Conservation (phyloP, 2,888 invertebrate genomes). For the Pollenia amentaria region DNA sequence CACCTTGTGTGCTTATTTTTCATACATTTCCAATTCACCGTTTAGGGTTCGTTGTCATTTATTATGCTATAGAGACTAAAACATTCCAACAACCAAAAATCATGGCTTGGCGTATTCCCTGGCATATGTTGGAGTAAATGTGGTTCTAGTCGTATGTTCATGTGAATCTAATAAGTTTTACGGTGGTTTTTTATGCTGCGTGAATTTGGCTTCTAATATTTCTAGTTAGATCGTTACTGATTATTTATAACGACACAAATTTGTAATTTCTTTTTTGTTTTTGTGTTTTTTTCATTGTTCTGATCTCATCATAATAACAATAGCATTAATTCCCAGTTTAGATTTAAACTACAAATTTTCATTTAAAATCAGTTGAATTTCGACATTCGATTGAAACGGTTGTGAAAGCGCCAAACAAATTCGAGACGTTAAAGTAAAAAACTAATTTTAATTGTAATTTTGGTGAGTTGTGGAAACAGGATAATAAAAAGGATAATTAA, state of each 20-base stretch:
- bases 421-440: slow-evolving; percentile 8
- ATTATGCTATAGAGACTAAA: slow-evolving; percentile 6
- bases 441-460: slow-evolving; percentile 13
- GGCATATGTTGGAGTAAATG: slow-evolving; percentile 38
- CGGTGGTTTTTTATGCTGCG: slow-evolving; percentile 69
- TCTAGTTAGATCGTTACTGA: slow-evolving; percentile 64
- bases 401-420: slow-evolving; percentile 54
- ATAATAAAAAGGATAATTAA: slow-evolving; percentile 11
- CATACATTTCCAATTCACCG: slow-evolving; percentile 56
- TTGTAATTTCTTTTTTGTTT: slow-evolving; percentile 44
- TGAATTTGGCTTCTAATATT: slow-evolving; percentile 54
- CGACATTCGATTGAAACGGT: slow-evolving; percentile 57
- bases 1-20: slow-evolving; percentile 56
- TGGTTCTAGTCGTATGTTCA: slow-evolving; percentile 33
- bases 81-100: slow-evolving; percentile 34
- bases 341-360: slow-evolving; percentile 58
- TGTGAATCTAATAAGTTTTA: slow-evolving; percentile 54
- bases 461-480: slow-evolving; percentile 65
- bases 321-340: slow-evolving; percentile 69
- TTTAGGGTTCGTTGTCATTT: slow-evolving; percentile 72
- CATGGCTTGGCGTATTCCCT: slow-evolving; percentile 1
- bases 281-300: slow-evolving; percentile 50
- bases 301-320: slow-evolving; percentile 67
- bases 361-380: slow-evolving; percentile 69
- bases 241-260: slow-evolving; percentile 68